Conservation (phyloP, 2,888 invertebrate species). For the Caenorhabditis sp. region DNA sequence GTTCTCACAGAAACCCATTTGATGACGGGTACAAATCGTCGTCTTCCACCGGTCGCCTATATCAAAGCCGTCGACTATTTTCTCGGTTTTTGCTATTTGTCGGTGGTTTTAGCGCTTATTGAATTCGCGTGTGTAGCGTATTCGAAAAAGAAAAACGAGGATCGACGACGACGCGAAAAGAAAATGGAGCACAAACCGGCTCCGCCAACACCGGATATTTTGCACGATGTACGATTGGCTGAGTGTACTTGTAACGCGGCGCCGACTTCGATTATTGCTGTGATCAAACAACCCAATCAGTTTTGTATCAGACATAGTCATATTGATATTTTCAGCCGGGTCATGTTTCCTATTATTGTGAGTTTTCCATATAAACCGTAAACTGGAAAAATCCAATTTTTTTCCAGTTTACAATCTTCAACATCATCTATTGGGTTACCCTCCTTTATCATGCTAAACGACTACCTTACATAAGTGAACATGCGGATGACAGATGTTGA, state of each 20-base stretch:
- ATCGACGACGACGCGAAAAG: conserved; percentile 46
- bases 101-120: conserved; percentile 58
- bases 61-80: conserved; percentile 64
- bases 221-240: conserved; percentile 59
- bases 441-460: conserved; percentile 54
- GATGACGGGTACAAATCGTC: conserved; percentile 77
- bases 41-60: conserved; percentile 61
- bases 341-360: conserved; percentile 53
- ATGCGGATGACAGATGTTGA: conserved; percentile 36
- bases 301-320: conserved; percentile 58
- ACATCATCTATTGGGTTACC: conserved; percentile 57
- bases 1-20: conserved; percentile 76
- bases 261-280: conserved; percentile 47
- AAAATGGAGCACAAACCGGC: conserved; percentile 54
- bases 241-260: conserved; percentile 57
- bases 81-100: conserved; percentile 62
- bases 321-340: conserved; percentile 56
- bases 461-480: conserved; percentile 47
- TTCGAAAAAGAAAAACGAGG: conserved; percentile 63
- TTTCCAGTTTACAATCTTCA: conserved; percentile 59
- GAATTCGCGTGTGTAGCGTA: conserved; percentile 64
- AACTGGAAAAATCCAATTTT: not conserved
- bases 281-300: conserved; percentile 40
- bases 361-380: not conserved
- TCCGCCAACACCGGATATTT: conserved; percentile 57